Evolutionary conservation across 2,113 vertebrate species (phyloP), one percentile per base, ranked within the genome.

Genomic region (Periophthalmus modestus): DNA sequence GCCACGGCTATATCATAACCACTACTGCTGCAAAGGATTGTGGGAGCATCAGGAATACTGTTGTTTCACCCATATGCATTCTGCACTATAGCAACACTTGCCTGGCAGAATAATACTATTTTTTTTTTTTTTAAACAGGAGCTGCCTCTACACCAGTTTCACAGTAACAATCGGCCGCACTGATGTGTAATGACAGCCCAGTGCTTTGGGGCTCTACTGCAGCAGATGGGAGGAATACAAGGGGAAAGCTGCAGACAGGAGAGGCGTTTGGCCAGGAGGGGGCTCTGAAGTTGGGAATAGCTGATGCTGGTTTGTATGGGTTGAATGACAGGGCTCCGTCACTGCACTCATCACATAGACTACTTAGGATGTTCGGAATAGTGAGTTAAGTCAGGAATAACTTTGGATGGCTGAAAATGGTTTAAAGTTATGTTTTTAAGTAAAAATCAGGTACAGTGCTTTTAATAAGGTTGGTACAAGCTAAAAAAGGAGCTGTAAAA

Each of bases 231-330:
- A 83, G 73, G 75, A 84, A 79, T 76, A 74, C 81, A 66, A 47
- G 71, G 52, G 61, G 11, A 39, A 65, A 48, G 5, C 12, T 15
- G 21, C 78, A 68, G 71, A 57, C 74, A 62, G 66, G 67, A 71
- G 78, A 82, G 80, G 75, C 67, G 68, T 91, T 39, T 82, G 85
- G 69, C 91, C 91, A 92, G 91, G 74, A 93, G 92, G 87, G 92
- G 91, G 92, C 91, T 91, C 87, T 87, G 76, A 87, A 88, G 90
- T 91, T 87, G 91, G 89, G 63, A 85, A 91, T 87, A 78, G 81
- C 81, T 81, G 66, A 18, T 48, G 57, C 19, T 63, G 33, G 68
- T 50, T 28, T 77, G 58, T 19, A 21, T 55, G 54, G 46, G 46
- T 73, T 78, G 13, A 82, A 75, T 59, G 73, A 47, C 69, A 79